Base-by-base conservation (phyloP, 2,888 invertebrate genomes). In the Platycheirus rosarum region DNA sequence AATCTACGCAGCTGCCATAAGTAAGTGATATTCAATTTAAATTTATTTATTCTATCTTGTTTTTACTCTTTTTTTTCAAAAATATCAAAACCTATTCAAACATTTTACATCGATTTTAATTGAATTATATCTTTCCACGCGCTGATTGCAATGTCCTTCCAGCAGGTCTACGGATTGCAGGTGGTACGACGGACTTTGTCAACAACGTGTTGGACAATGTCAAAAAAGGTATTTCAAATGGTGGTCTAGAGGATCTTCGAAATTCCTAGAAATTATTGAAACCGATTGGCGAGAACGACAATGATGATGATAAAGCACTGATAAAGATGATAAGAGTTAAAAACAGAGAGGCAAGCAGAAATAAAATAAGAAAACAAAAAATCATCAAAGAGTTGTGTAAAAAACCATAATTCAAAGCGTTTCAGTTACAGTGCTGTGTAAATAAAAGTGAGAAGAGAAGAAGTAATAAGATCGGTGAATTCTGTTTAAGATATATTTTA, bases 181-280 rank as follows among this genome's bases (percentile, higher is more conserved):
- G 97, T 63, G 93, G 95, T 87, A 95, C 97, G 53, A 97, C 98
- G 9, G 98, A 98, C 87, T 98, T 96, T 91, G 98, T 98, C 42
- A 98, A 98, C 90, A 94, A 94, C 91, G 94, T 98, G 75, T 91
- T 98, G 90, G 97, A 97, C 76, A 97, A 95, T 89, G 94, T 97
- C 66, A 95, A 94, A 90, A 91, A 93, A 78, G 97, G 97, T 32
- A 94, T 95, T 87, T 93, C 93, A 65, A 94, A 94, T 86, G 95
- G 96, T 85, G 96, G 96, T 63, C 91, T 96, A 84, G 94, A 95
- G 87, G 96, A 96, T 85, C 91, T 95, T 87, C 93, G 93, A 88
- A 88, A 88, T 74, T 87, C 87, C 80, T 88, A 87, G 86, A 80
- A 69, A 73, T 63, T 53, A 65, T 63, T 76, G 69, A 77, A 82